Evolutionary conservation across 2,888 invertebrate genomes (phyloP), one percentile per base, ranked within the genome.

Genomic region (Ischnura elegans): DNA sequence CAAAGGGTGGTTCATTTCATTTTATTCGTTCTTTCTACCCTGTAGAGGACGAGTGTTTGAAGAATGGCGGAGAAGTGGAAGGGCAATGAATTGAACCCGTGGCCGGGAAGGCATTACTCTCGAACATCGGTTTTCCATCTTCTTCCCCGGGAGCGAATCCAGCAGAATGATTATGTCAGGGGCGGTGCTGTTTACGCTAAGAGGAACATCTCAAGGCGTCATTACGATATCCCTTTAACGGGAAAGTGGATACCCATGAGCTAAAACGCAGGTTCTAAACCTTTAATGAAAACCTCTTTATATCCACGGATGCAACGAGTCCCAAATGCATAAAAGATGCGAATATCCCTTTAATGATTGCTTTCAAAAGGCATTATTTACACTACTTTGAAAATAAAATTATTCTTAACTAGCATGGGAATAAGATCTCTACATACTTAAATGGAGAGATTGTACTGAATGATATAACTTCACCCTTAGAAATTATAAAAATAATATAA

Each of bases 81-180:
- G 51, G 47, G 47, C 13, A 19, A 87, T 55, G 66, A 45, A 90
- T 45, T 90, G 90, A 42, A n/a, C 0, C 25, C 86, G 8, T 13
- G 45, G 21, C 21, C 45, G 42, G 43, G 25, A 25, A 13, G 51
- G 66, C 43, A 90, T 87, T 87, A 87, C 55, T 87, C 87, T 61
- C 87, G 42, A 87, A 87, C 87, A 87, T 55, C 87, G 51, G 87
- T 51, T 55, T 87, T 51, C 36, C 47, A 51, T 42, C 55, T 42
- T 10, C 55, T 25, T 21, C 55, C 16, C 43, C 13, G 43, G 10
- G 16, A n/a, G 13, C 76, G 36, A 76, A 21, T 36, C 76, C 36
- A 6, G 29, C 55, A 36, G 45, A 45, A 87, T 87, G 90, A 90
- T 90, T 90, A 61, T 90, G 90, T 90, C n/a, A 51, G 61, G 43